phyloP scores from a whole-genome alignment of 2,888 invertebrate genomes.

The Euclidia mi region DNA sequence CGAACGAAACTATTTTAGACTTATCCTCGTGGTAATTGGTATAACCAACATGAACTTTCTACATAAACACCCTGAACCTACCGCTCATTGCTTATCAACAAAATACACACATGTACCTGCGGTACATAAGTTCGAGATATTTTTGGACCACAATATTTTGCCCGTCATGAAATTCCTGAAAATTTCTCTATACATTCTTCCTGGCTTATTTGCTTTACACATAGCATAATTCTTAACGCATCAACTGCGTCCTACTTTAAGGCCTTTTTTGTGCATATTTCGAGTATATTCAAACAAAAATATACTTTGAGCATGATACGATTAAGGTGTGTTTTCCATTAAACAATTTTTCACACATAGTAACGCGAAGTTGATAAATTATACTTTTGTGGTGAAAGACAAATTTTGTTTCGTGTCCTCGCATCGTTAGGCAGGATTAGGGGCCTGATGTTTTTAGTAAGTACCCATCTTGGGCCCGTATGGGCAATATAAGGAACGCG shows the following conservation, averaged over 20 bases:
- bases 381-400: conserved; percentile 68
- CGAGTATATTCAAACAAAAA: conserved; percentile 10
- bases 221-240: conserved; percentile 49
- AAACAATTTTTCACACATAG: conserved; percentile 20
- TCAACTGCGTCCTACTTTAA: conserved; percentile 41
- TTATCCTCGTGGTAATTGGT: too few relatives aligned
- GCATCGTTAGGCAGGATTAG: conserved; percentile 72
- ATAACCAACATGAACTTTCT: neutral
- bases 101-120: neutral
- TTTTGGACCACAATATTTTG: conserved; percentile 3
- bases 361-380: conserved; percentile 73
- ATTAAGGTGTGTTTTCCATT: conserved; percentile 20
- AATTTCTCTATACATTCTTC: conserved; percentile 19
- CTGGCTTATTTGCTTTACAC: conserved; percentile 31
- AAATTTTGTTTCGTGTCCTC: conserved; percentile 76
- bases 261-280: conserved; percentile 36
- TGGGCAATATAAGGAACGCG: conserved; percentile 26
- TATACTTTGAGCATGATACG: conserved; percentile 13
- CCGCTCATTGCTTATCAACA: neutral
- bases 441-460: conserved; percentile 46
- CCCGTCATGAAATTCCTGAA: conserved; percentile 24
- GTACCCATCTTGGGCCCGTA: conserved; percentile 27
- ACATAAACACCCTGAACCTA: neutral
- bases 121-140: neutral
- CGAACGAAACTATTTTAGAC: too few relatives aligned